phyloP scores from a whole-genome alignment of 2,113 vertebrate species.

The Atherinomorus stipes region DNA sequence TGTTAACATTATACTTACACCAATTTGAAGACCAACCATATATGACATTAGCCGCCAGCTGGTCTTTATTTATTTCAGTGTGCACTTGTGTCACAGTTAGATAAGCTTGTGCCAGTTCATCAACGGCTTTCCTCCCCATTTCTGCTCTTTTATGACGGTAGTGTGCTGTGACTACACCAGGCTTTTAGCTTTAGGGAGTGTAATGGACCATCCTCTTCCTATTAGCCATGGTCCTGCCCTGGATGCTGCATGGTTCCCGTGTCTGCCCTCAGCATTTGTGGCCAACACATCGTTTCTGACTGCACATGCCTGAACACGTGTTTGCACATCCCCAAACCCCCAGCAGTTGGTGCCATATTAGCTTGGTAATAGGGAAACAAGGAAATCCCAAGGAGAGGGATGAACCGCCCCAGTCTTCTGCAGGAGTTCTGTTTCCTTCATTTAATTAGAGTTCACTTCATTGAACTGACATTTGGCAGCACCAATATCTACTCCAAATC shows the following conservation, averaged over 20 bases:
- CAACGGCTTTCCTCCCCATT: slow-evolving; percentile 34
- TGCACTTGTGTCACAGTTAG: slow-evolving; percentile 52
- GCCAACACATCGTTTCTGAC: slow-evolving; percentile 15
- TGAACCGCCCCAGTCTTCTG: slow-evolving; percentile 23
- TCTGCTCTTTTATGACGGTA: slow-evolving; percentile 37
- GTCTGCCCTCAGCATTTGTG: slow-evolving; percentile 35
- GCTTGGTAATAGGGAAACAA: slow-evolving; percentile 19
- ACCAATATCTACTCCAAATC: slow-evolving; percentile 25
- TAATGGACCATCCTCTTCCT: slow-evolving; percentile 62
- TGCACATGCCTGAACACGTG: slow-evolving; percentile 61
- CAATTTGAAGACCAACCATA: slow-evolving; percentile 37
- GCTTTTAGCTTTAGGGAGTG: slow-evolving; percentile 50
- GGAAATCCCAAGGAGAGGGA: slow-evolving; percentile 35
- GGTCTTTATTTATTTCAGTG: slow-evolving; percentile 57
- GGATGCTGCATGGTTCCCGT: slow-evolving; percentile 28
- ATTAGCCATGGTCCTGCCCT: slow-evolving; percentile 57
- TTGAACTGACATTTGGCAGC: slow-evolving; percentile 42
- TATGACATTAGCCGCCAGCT: slow-evolving; percentile 41
- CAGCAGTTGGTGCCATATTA: slow-evolving; percentile 34
- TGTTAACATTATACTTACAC: slow-evolving; percentile 48
- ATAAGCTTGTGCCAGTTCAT: slow-evolving; percentile 63
- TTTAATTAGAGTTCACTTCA: slow-evolving; percentile 56
- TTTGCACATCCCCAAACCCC: slow-evolving; percentile 25
- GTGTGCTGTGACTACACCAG: slow-evolving; percentile 47
- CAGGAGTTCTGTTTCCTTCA: slow-evolving; percentile 31